Evolutionary conservation across 2,888 invertebrate species (phyloP).

Genomic region (Eilema griseolum): DNA sequence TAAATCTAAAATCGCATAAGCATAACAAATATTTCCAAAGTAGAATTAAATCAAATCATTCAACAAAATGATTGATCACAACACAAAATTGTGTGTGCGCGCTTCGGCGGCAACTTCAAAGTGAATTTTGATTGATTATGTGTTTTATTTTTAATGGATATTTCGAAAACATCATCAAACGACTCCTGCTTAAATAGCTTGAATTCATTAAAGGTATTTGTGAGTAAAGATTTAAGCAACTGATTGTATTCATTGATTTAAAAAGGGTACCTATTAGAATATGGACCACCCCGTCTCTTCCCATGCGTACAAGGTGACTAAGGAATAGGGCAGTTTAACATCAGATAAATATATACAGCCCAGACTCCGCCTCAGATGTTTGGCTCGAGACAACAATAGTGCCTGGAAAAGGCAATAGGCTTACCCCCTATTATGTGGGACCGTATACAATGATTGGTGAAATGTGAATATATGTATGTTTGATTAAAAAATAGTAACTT

Average conservation of each 20-base stretch:
- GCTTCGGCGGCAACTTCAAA: constrained; percentile 61
- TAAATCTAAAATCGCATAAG: constrained; percentile 18
- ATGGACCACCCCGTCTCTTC: too few relatives aligned
- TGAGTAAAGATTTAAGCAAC: constrained; percentile 6
- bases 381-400: too few relatives aligned
- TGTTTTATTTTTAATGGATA: constrained; percentile 45
- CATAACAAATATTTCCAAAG: constrained; percentile 32
- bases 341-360: too few relatives aligned
- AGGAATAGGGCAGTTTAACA: too few relatives aligned
- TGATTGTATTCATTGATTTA: neutral
- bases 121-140: constrained; percentile 61
- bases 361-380: too few relatives aligned
- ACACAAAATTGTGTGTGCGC: constrained; percentile 57
- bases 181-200: constrained; percentile 19
- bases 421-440: too few relatives aligned
- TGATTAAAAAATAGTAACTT: too few relatives aligned
- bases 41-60: constrained; percentile 63
- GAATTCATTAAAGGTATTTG: constrained; percentile 14
- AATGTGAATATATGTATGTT: too few relatives aligned
- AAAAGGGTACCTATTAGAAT: neutral
- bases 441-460: too few relatives aligned
- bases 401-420: too few relatives aligned
- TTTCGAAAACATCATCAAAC: constrained; percentile 28
- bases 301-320: too few relatives aligned
- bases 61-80: constrained; percentile 67